Conservation (phyloP, 1,140 invertebrate genomes). For the Leptopilina clavipes region DNA sequence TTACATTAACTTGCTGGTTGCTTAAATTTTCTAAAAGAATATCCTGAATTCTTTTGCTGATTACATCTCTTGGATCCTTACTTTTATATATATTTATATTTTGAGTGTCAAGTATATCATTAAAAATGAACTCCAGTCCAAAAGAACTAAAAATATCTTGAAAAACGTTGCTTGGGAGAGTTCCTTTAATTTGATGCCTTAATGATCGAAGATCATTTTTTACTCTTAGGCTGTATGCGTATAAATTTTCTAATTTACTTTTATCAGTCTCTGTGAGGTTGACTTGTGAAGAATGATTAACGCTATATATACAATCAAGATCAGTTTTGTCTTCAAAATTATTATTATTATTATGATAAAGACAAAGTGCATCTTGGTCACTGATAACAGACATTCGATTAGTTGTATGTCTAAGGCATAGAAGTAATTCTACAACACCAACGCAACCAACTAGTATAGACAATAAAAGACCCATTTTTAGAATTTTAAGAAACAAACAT, state of each 20-base stretch:
- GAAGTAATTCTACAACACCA: conserved; percentile 81
- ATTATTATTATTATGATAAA: conserved; percentile 58
- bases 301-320: conserved; percentile 66
- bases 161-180: conserved; percentile 64
- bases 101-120: conserved; percentile 40
- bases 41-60: not conserved
- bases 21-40: too few relatives aligned
- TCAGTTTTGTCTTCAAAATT: conserved; percentile 58
- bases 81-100: not conserved
- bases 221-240: conserved; percentile 68
- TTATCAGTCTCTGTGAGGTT: conserved; percentile 58
- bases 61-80: not conserved
- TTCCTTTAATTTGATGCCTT: conserved; percentile 58
- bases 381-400: conserved; percentile 68
- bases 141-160: conserved; percentile 52
- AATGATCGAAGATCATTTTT: conserved; percentile 62
- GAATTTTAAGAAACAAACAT: not conserved
- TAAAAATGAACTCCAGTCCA: conserved; percentile 47
- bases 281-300: conserved; percentile 59
- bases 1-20: too few relatives aligned
- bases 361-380: conserved; percentile 61
- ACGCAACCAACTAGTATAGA: conserved; percentile 83
- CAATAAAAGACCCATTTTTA: conserved; percentile 80
- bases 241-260: conserved; percentile 69
- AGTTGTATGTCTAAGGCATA: conserved; percentile 76